Base-by-base conservation (phyloP, 2,797 vertebrate species). In the Dipus sagitta region DNA sequence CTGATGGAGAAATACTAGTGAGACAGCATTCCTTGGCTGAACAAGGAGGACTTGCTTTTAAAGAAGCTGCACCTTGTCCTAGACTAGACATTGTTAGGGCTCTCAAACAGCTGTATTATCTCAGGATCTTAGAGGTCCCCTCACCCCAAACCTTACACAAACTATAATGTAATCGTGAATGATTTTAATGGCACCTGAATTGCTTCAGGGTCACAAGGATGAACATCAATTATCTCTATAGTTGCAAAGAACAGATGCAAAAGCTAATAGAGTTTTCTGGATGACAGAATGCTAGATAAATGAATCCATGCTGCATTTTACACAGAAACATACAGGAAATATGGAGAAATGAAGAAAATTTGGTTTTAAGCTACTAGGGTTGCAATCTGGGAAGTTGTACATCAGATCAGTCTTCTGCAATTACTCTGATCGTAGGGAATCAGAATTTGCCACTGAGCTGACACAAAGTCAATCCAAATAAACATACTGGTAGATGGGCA, bases 261-360 rank as follows among this genome's bases (percentile, higher is more conserved):
- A 88, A 85, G 9, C 94, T 89, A 95, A 92, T 54, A 38, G 85
- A 85, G 74, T 75, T 91, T 96, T 94, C 89, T 87, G 91, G 60
- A 93, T 93, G 95, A 91, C 42, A 90, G 83, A 86, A 79, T 86
- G 64, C 42, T 71, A 32, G 34, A 58, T 54, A 90, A 92, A 96
- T 65, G 70, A 67, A 82, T 65, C 38, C 34, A 81, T 62, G 32
- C 84, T 32, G 54, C 23, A 62, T 62, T 65, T 60, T 30, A 32
- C 34, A 70, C 30, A 28, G 30, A 78, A 93, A 85, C 42, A 82
- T 24, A 72, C 26, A 32, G 47, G 47, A 75, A 92, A 86, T 38
- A 18, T 23, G 28, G 76, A 58, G 12, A 32, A 4, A 42, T 4
- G 64, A 58, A 71, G 70, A 74, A 71, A 75, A 52, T 20, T 58